Base-by-base conservation (phyloP, 2,113 vertebrate species). In the Fulmarus glacialis region DNA sequence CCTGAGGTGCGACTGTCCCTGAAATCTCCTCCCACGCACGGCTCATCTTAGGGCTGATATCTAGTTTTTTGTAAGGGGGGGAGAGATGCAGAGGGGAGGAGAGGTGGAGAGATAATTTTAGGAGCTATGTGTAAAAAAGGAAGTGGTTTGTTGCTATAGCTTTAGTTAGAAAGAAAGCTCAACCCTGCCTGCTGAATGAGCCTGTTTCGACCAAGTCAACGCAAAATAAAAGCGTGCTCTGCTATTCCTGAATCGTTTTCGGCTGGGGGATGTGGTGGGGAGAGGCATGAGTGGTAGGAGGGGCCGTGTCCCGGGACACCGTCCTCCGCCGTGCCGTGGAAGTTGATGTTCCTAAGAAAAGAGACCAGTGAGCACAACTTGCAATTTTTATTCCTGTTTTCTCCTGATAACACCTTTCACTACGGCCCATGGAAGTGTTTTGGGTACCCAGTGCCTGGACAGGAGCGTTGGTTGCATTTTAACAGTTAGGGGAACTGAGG, bases 121-220 rank as follows among this genome's bases (percentile, higher is more conserved):
- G 96, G 95, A 94, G 91, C 89, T 80, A 4, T 38, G 32, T 58
- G 70, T 91, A 67, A 63, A 95, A 92, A 89, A 93, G 97, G 97
- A 97, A 97, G 97, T 97, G 96, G 97, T 96, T 97, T 96, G 89
- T 82, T 96, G 82, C 95, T 92, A 7, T 77, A 89, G 87, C 82
- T 97, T 92, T 87, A 96, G 89, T 91, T 93, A 87, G 81, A 92
- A 95, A 85, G 85, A 87, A 64, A 43, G 70, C 80, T 93, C 70
- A 82, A 55, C 62, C 71, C 70, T 38, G 67, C 77, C 81, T 82
- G 87, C 94, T 91, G 77, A 91, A 74, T 45, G 96, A 87, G 87
- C 14, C 34, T 21, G 21, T 60, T 90, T 62, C 8, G 7, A 79
- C 20, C 47, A 26, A 52, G 63, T 34, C 71, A 40, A 4, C 60